Conservation (phyloP, 2,888 invertebrate species). For the Lithophane socia region DNA sequence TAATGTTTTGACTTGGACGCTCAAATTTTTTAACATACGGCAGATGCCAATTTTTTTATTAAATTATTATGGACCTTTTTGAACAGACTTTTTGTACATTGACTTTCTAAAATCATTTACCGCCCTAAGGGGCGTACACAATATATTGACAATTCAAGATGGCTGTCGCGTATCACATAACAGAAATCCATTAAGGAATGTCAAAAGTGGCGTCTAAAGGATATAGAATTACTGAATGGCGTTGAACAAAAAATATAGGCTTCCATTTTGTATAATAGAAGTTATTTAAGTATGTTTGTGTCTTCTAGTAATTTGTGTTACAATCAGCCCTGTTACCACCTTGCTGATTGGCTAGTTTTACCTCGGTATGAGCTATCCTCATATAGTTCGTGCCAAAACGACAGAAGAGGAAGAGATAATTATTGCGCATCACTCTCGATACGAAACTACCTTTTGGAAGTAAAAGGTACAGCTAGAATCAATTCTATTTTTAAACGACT, state of each 20-base stretch:
- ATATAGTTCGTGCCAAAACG: background rate
- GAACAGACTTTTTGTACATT: conserved; percentile 6
- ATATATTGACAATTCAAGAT: conserved; percentile 51
- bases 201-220: conserved; percentile 58
- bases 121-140: conserved; percentile 31
- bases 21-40: background rate
- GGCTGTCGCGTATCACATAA: conserved; percentile 58
- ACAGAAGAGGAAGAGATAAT: background rate
- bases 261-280: conserved; percentile 1
- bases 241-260: conserved; percentile 46
- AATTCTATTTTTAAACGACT: too few species aligned
- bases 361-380: too few species aligned
- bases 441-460: too few species aligned
- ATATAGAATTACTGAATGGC: conserved; percentile 64
- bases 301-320: background rate
- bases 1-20: background rate
- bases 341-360: background rate
- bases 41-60: conserved; percentile 39
- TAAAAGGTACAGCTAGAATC: too few species aligned
- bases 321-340: background rate
- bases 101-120: conserved; percentile 43
- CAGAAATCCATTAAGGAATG: conserved; percentile 68
- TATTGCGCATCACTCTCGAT: too few species aligned
- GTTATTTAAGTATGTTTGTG: background rate
- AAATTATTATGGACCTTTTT: conserved; percentile 8